These are phyloP conservation scores for Drosophila melanocephala DNA, from an alignment of 2,888 invertebrate genomes.

Conservation along the genomic window DNA sequence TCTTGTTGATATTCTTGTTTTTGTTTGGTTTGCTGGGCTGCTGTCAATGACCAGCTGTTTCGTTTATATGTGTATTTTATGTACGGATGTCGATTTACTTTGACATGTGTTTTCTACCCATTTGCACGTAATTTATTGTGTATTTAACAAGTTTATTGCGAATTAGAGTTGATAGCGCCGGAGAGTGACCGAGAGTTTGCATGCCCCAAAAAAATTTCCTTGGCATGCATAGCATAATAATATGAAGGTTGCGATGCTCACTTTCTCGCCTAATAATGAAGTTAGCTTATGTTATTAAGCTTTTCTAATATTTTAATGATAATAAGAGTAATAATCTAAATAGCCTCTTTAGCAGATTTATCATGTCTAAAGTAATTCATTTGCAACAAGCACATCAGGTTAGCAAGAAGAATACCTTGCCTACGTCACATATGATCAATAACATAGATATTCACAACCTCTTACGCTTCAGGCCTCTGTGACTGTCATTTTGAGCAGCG, in stretches of 20 bases:
- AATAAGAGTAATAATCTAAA: background rate
- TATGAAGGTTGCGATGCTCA: constrained; percentile 12
- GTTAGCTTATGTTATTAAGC: background rate
- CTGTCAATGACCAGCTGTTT: constrained; percentile 48
- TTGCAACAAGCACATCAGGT: background rate
- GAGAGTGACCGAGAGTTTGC: constrained; percentile 24
- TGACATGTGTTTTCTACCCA: constrained; percentile 8
- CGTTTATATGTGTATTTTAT: constrained; percentile 7
- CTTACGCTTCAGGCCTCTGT: background rate
- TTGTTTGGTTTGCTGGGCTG: constrained; percentile 17
- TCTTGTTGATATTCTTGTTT: constrained; percentile 8
- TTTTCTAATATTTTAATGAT: background rate
- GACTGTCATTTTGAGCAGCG: constrained; percentile 16
- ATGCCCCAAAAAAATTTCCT: constrained; percentile 18
- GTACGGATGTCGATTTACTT: constrained; percentile 13
- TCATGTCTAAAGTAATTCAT: background rate
- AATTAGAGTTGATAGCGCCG: constrained; percentile 44
- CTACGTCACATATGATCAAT: constrained; percentile 1
- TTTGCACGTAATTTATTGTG: constrained; percentile 13
- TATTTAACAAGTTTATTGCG: constrained; percentile 11
- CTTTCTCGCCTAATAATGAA: background rate
- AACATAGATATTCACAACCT: background rate
- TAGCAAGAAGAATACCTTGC: background rate
- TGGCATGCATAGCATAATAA: background rate
- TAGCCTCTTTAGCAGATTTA: background rate